These are phyloP conservation scores for Xiphophorus couchianus DNA, from an alignment of 2,113 vertebrate genomes.

Conservation along the genomic window DNA sequence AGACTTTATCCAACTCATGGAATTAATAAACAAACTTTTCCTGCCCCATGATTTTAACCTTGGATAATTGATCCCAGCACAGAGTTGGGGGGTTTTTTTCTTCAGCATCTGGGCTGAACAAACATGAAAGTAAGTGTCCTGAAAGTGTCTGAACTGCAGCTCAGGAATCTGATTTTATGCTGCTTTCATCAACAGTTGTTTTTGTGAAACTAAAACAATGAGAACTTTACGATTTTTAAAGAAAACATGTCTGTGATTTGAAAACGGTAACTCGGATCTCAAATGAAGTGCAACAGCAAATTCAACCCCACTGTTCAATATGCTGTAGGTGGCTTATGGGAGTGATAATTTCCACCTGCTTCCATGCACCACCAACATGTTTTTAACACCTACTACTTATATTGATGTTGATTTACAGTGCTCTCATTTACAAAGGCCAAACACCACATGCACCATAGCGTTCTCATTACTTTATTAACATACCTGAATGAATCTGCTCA, in stretches of 20 bases:
- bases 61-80: not conserved
- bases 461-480: not conserved
- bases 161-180: not conserved
- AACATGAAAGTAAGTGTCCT: not conserved
- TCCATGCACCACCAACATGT: not conserved
- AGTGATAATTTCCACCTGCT: not conserved
- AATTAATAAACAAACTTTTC: not conserved
- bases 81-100: not conserved
- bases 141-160: not conserved
- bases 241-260: too few species aligned
- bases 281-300: too few species aligned
- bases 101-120: not conserved
- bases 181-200: not conserved
- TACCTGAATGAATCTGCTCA: not conserved
- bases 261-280: too few species aligned
- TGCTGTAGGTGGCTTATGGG: not conserved
- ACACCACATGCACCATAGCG: not conserved
- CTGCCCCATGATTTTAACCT: not conserved
- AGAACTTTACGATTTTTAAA: not conserved
- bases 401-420: not conserved
- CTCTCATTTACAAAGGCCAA: not conserved
- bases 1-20: not conserved
- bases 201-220: not conserved
- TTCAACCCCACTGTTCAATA: not conserved
- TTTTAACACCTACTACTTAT: not conserved